Conservation (phyloP, 2,888 invertebrate genomes). For the Neoaliturus tenellus region DNA sequence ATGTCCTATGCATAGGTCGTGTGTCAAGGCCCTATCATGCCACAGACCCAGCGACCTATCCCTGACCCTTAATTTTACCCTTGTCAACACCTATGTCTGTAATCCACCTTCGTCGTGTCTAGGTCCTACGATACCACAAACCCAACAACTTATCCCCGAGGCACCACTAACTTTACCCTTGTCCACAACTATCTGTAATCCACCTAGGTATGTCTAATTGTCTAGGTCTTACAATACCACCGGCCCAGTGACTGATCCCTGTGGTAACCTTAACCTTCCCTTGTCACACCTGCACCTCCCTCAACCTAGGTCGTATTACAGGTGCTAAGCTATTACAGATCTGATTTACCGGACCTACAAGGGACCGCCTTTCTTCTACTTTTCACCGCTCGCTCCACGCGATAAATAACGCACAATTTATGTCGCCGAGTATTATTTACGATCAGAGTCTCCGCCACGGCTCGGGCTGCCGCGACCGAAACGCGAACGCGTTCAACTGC, state of each 20-base stretch:
- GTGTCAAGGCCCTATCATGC: too few species aligned
- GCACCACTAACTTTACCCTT: too few species aligned
- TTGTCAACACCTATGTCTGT: too few species aligned
- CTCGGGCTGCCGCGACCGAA: not conserved
- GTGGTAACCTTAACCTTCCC: not conserved
- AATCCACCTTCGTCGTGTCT: too few species aligned
- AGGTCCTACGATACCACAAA: too few species aligned
- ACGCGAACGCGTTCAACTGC: not conserved
- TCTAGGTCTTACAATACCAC: too few species aligned
- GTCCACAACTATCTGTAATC: too few species aligned
- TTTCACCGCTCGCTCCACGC: slow-evolving; percentile 2
- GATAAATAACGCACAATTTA: slow-evolving; percentile 50
- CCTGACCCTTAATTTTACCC: too few species aligned
- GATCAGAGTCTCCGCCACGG: not conserved
- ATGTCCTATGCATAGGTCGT: too few species aligned
- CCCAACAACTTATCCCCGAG: too few species aligned
- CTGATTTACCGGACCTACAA: slow-evolving; percentile 46
- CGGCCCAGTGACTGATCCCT: not conserved
- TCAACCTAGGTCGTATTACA: not conserved
- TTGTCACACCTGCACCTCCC: not conserved
- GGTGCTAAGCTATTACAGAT: slow-evolving; percentile 40
- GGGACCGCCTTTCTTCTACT: slow-evolving; percentile 45
- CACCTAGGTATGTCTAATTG: too few species aligned
- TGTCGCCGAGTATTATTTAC: slow-evolving; percentile 49
- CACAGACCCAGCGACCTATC: too few species aligned